Evolutionary conservation across 2,888 invertebrate genomes (phyloP), one percentile per base, ranked within the genome.

Genomic region (Hetaerina titia): DNA sequence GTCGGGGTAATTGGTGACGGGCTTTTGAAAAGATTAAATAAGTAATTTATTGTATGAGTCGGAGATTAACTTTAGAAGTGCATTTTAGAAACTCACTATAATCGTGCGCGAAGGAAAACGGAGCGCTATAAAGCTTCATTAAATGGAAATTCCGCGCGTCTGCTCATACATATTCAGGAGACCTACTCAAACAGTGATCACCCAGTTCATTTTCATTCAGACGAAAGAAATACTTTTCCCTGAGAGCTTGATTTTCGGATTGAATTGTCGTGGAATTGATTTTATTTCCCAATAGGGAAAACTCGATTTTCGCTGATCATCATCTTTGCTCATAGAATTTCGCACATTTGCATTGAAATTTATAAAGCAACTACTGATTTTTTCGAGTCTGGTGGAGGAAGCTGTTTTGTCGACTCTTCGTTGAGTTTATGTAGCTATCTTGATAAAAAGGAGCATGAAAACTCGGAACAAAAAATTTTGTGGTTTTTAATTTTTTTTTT

Each of bases 131-230:
- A 81, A 81, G 81, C 15, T 81, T 81, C 31, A 31, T 81, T 81
- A 81, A 31, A 81, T 81, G 81, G 11, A 81, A 69, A 69, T 69
- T 69, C 69, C 22, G n/a, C 69, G 22, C 69, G 22, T 22, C 69
- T 19, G n/a, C 69, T 69, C 69, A 69, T 69, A n/a, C 69, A 69
- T 69, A 69, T 69, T 69, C 69, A 69, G 69, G 69, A n/a, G 22
- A 69, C 69, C 69, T n/a, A 69, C 69, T 69, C n/a, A 69, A 69
- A 69, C 69, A 69, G 69, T 69, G 69, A 69, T 69, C 69, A 69
- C n/a, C 69, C 69, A 69, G 69, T 22, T 69, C 69, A 69, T 69
- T 69, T 69, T 69, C 22, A 69, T 69, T n/a, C 69, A 9, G 19
- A 69, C 69, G 69, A n/a, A n/a, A 22, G 69, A n/a, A 69, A 69